Evolutionary conservation across 2,888 invertebrate genomes (phyloP), one percentile per base, ranked within the genome.

Genomic region (Pristionchus maxplancki): DNA sequence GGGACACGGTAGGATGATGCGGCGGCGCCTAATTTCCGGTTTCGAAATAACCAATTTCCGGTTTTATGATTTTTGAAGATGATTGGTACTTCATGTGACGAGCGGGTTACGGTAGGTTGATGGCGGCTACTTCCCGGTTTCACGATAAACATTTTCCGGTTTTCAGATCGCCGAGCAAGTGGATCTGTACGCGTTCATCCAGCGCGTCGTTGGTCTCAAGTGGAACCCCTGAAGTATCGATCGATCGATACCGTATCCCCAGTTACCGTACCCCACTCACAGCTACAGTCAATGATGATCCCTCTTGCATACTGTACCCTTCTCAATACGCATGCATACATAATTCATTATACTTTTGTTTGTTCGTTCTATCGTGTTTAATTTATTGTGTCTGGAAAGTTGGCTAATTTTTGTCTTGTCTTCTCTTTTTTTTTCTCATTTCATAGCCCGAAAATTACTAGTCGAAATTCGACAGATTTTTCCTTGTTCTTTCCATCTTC

Each of bases 121-220:
- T 78, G n/a, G n/a, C 0, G 17, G 20, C 50, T 48, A 20, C 4
- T 15, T 58, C 58, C 20, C 58, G 28, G 62, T 62, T 62, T 28
- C 5, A 64, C 24, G 6, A 89, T 74, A 82, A 88, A 90, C 96
- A 94, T 94, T 24, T 96, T 34, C 37, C 71, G 71, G 37, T 71
- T 74, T 31, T 2, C 67, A 98, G 97, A 98, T 98, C 94, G 98
- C 98, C 91, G 98, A 98, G 95, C 96, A 97, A 94, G 97, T 97
- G 0, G 98, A 99, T 95, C 97, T 98, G 92, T 96, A 98, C 94
- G 96, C 97, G 95, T 98, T 98, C 95, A 96, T 97, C 93, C 96
- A 96, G 86, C 96, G 96, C 95, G 96, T 97, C 58, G 95, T 97
- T 89, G 96, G 96, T 28, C 96, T 97, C 87, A 95, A 96, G 92